Conservation (phyloP, 2,113 vertebrate genomes). For the Upupa epops region DNA sequence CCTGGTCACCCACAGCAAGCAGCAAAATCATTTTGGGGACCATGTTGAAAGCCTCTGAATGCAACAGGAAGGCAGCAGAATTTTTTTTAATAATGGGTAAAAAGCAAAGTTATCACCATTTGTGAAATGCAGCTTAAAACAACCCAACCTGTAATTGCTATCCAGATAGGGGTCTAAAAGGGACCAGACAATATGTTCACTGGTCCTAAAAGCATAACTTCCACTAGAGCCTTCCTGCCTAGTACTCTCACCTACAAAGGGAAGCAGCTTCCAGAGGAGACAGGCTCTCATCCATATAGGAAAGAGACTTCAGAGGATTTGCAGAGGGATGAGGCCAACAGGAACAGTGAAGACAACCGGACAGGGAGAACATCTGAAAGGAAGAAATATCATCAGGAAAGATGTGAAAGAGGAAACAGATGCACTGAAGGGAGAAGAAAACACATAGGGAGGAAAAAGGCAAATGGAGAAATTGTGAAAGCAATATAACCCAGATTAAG, state of each 20-base stretch:
- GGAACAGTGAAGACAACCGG: background rate
- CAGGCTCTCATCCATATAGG: rapidly evolving
- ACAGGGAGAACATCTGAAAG: background rate
- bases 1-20: background rate
- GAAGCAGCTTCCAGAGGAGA: background rate
- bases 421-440: background rate
- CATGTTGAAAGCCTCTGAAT: background rate
- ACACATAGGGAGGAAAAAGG: background rate
- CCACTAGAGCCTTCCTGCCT: background rate
- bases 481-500: background rate
- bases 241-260: background rate
- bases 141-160: rapidly evolving
- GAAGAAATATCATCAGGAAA: constrained; percentile 13
- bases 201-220: background rate
- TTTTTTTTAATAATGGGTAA: background rate
- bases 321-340: background rate
- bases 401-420: constrained; percentile 51
- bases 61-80: background rate
- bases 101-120: background rate
- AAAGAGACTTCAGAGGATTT: constrained; percentile 1
- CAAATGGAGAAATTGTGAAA: constrained; percentile 5
- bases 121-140: background rate
- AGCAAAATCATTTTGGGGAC: background rate
- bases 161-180: too few relatives aligned
- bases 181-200: background rate